Base-by-base conservation (phyloP, 2,113 vertebrate species). In the Stigmatopora argus region DNA sequence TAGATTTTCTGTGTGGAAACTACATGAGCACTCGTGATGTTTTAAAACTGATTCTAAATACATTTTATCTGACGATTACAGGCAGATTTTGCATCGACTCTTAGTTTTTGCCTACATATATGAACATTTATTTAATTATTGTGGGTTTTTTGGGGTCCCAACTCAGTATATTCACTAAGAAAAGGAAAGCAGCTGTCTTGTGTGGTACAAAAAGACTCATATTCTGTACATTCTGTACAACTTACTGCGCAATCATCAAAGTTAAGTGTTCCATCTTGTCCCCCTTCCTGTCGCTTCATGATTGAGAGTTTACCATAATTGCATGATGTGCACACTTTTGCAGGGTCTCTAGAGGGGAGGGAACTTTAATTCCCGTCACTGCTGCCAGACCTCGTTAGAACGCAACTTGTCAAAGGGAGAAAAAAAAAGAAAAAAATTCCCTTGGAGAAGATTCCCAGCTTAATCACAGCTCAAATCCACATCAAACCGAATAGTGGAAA, bases 221-320 rank as follows among this genome's bases (percentile, higher is more conserved):
- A 5, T 4, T 31, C 1, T 34, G 15, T 47, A 47, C 14, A 17
- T 17, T 17, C 15, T 17, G 15, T 14, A 0, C 14, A 48, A 10
- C 38, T 12, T 41, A 45, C 45, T 45, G 59, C 9, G 6, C 14
- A 15, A 15, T 14, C 59, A 61, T 61, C 38, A 23, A 61, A 61
- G 59, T 4, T 7, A 38, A 60, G 57, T 6, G 19, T 53, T 19
- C 51, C 51, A 53, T 23, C 31, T 76, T 67, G 73, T 80, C 13
- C 23, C 76, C 77, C 69, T 73, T 73, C 74, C 61, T 69, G 58
- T 61, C 70, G 61, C 67, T 71, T 63, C 53, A 56, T 74, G 82
- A 73, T 77, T 84, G 82, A 81, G 84, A 82, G 71, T 63, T 67
- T 49, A 81, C 86, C 86, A 85, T 83, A 86, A 88, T 88, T 86